These are phyloP conservation scores for Hyposmocoma kahamanoa DNA, from an alignment of 1,140 invertebrate species.

Conservation along the genomic window DNA sequence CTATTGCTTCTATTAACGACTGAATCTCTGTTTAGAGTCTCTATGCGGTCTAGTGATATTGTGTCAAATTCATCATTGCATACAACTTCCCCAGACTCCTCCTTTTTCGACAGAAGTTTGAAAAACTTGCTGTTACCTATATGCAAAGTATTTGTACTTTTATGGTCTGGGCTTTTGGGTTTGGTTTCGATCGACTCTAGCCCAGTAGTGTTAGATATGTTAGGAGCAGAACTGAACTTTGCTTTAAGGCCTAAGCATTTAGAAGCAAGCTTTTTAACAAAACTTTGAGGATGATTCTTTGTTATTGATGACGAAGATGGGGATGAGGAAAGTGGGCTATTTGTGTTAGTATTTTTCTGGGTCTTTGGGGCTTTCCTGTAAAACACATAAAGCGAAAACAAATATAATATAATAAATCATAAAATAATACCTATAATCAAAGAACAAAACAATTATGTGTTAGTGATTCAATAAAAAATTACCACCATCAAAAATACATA, in stretches of 20 bases:
- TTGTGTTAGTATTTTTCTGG: constrained; percentile 61
- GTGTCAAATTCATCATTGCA: constrained; percentile 68
- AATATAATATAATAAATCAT: constrained; percentile 35
- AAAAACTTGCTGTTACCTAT: constrained; percentile 70
- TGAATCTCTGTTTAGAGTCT: constrained; percentile 56
- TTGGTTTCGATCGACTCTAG: constrained; percentile 49
- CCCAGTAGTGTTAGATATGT: constrained; percentile 55
- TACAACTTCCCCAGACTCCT: constrained; percentile 57
- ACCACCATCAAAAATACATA: constrained; percentile 35
- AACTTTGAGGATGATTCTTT: constrained; percentile 61
- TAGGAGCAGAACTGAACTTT: constrained; percentile 67
- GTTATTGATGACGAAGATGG: constrained; percentile 60
- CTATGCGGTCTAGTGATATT: constrained; percentile 60
- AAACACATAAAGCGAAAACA: constrained; percentile 66
- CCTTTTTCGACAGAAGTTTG: constrained; percentile 61
- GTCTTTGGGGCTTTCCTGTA: constrained; percentile 65
- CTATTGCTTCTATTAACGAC: constrained; percentile 62
- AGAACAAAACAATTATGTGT: constrained; percentile 9
- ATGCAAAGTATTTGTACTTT: constrained; percentile 44
- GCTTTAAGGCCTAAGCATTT: constrained; percentile 70
- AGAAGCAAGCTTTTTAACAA: constrained; percentile 71
- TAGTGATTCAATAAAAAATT: constrained; percentile 21
- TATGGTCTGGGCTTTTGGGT: constrained; percentile 40
- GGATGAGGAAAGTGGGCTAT: constrained; percentile 57
- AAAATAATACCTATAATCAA: constrained; percentile 22